These are phyloP conservation scores for Sciurus carolinensis DNA, from an alignment of 2,797 vertebrate genomes.

Conservation along the genomic window DNA sequence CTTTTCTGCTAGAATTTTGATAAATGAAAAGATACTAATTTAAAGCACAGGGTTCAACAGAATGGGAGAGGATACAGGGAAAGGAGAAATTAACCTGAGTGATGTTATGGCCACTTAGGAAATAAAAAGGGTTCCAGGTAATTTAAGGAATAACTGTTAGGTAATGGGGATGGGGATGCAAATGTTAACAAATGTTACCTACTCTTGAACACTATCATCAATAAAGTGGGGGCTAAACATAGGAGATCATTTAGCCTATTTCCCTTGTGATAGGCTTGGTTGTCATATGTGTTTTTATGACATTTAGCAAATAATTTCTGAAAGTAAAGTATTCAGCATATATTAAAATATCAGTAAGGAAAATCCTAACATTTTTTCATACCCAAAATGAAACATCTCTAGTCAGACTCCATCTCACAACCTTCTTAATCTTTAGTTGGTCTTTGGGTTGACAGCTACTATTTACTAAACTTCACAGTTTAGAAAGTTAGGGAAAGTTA, in stretches of 20 bases:
- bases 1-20: neutral
- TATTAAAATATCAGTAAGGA: neutral
- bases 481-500: neutral
- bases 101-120: neutral
- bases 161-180: neutral
- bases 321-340: slow-evolving; percentile 1
- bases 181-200: neutral
- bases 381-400: neutral
- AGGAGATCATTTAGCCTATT: neutral
- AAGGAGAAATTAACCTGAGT: neutral
- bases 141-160: neutral
- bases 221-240: neutral
- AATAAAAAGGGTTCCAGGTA: neutral
- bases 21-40: neutral
- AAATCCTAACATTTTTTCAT: neutral
- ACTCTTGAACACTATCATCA: neutral
- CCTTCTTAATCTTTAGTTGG: neutral
- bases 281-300: neutral
- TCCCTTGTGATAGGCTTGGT: neutral
- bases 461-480: neutral
- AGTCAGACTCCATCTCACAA: neutral
- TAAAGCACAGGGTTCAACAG: neutral
- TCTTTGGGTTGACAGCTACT: neutral
- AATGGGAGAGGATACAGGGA: neutral
- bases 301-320: neutral